Conservation (phyloP, 2,888 invertebrate species). For the Lasioglossum pauxillum region DNA sequence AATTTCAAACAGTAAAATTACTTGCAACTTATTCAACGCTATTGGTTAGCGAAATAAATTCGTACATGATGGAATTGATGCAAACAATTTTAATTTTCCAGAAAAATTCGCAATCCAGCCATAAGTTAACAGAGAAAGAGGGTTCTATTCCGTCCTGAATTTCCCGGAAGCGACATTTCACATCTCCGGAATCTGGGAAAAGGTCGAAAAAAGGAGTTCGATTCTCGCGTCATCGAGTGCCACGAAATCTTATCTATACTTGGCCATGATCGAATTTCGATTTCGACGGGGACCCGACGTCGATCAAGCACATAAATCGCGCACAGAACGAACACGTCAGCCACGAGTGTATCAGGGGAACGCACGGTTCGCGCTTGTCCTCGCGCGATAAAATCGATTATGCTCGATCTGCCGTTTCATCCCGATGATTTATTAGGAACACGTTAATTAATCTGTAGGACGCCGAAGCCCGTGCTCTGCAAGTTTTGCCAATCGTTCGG, state of each 20-base stretch:
- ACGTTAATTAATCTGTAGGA: conserved; percentile 49
- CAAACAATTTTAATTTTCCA: not conserved
- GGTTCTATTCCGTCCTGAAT: not conserved
- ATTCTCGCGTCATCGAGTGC: not conserved
- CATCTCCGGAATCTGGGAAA: not conserved
- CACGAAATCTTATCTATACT: not conserved
- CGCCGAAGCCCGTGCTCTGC: conserved; percentile 14
- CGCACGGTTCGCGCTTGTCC: conserved; percentile 15
- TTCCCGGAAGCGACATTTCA: not conserved
- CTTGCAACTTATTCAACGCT: not conserved
- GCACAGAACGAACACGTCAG: not conserved
- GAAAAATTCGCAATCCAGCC: not conserved
- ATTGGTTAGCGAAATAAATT: not conserved
- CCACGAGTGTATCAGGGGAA: not conserved
- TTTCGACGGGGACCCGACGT: not conserved
- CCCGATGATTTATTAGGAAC: conserved; percentile 43
- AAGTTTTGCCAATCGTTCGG: conserved; percentile 27
- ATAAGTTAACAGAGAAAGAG: not conserved
- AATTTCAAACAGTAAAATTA: not conserved
- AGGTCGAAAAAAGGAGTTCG: not conserved
- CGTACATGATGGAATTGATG: not conserved
- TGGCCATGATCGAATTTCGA: not conserved
- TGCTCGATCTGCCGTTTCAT: conserved; percentile 33
- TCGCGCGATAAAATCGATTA: conserved; percentile 42
- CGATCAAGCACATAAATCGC: not conserved